phyloP scores from a whole-genome alignment of 2,113 vertebrate species.

The Ibidorhyncha struthersii region DNA sequence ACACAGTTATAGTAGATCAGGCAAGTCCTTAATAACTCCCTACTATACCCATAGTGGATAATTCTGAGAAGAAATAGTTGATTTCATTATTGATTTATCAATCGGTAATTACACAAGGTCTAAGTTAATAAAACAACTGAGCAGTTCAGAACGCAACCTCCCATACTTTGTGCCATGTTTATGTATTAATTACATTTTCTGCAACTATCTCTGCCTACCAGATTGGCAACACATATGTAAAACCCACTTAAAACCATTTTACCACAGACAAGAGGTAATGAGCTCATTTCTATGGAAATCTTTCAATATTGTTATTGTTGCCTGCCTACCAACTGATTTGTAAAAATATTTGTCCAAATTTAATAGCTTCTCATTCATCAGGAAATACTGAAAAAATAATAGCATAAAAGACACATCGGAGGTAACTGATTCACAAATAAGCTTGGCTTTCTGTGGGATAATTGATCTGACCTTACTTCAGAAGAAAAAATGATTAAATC shows the following conservation, averaged over 20 bases:
- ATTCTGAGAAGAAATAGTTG: background rate
- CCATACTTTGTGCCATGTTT: background rate
- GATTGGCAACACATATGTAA: background rate
- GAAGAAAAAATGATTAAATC: background rate
- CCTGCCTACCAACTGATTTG: background rate
- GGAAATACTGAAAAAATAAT: background rate
- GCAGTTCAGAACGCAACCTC: background rate
- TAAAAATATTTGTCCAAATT: slow-evolving; percentile 38
- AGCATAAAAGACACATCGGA: background rate
- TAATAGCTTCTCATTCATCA: slow-evolving; percentile 27
- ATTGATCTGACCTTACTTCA: background rate
- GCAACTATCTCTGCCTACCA: background rate
- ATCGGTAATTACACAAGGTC: background rate
- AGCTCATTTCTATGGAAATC: slow-evolving; percentile 50
- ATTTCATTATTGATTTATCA: background rate
- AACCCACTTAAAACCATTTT: slow-evolving; percentile 11
- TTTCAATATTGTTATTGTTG: slow-evolving; percentile 1
- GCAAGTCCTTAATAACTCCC: background rate
- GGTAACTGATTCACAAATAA: background rate
- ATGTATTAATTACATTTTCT: background rate
- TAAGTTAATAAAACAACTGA: background rate
- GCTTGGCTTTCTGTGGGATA: background rate
- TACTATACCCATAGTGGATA: background rate
- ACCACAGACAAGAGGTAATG: slow-evolving; percentile 13
- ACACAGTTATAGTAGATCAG: background rate